phyloP scores from a whole-genome alignment of 2,888 invertebrate genomes.

The Augiades crinisus region DNA sequence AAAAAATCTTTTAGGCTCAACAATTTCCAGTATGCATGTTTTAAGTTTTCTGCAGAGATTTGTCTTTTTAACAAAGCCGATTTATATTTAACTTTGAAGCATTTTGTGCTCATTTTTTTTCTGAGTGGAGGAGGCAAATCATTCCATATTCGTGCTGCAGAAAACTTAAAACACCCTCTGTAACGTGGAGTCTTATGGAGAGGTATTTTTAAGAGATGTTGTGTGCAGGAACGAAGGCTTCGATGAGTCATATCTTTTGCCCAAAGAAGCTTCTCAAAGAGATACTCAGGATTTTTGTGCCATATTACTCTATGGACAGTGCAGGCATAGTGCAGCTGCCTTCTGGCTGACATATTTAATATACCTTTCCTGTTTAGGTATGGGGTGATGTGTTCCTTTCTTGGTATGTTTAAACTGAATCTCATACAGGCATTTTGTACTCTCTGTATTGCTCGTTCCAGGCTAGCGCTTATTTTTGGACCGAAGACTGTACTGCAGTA shows the following conservation, averaged over 20 bases:
- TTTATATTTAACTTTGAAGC: too few species aligned
- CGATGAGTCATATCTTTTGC: background rate
- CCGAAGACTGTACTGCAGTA: too few species aligned
- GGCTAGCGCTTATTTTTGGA: too few species aligned
- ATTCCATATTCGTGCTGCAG: conserved; percentile 1
- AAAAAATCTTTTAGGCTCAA: too few species aligned
- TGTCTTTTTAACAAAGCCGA: too few species aligned
- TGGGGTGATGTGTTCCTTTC: background rate
- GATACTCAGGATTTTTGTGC: background rate
- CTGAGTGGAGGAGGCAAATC: background rate
- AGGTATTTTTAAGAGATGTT: background rate
- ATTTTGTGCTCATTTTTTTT: too few species aligned
- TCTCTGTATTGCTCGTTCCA: too few species aligned
- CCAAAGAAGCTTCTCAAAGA: background rate
- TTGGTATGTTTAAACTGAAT: too few species aligned
- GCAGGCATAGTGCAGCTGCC: background rate
- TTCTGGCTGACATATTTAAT: background rate
- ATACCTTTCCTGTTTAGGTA: background rate
- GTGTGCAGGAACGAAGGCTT: background rate
- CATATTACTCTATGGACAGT: background rate
- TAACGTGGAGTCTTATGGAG: background rate
- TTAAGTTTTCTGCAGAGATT: too few species aligned
- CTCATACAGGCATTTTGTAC: too few species aligned
- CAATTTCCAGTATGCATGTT: too few species aligned
- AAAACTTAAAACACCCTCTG: background rate